Conservation (phyloP, 2,888 invertebrate species). For the Scrobipalpa costella region DNA sequence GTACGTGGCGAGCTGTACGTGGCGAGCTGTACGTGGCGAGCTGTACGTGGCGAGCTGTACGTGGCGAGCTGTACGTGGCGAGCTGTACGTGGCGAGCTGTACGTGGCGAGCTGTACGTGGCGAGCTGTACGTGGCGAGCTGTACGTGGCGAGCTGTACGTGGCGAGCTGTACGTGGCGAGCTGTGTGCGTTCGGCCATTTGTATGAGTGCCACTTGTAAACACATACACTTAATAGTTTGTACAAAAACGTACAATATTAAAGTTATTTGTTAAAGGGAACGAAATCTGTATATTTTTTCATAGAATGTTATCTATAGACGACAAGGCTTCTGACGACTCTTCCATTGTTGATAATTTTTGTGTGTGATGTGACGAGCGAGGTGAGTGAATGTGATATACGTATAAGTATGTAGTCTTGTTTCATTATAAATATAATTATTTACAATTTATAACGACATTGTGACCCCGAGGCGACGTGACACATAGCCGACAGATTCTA, state of each 20-base stretch:
- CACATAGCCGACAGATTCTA: no score
- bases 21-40: no score
- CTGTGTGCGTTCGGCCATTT: background rate
- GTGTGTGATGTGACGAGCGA: slow-evolving; percentile 48
- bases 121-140: no score
- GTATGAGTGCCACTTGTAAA: background rate
- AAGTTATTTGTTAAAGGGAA: slow-evolving; percentile 28
- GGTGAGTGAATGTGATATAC: slow-evolving; percentile 52
- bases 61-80: no score
- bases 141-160: no score
- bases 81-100: no score
- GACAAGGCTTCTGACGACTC: slow-evolving; percentile 68
- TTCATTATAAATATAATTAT: slow-evolving; percentile 45
- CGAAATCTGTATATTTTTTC: slow-evolving; percentile 48
- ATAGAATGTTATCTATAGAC: slow-evolving; percentile 49
- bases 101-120: no score
- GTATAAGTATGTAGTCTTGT: slow-evolving; percentile 40
- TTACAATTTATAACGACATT: slow-evolving; percentile 47
- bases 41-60: no score
- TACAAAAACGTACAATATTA: background rate
- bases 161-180: no score
- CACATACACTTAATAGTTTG: background rate
- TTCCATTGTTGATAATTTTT: slow-evolving; percentile 69
- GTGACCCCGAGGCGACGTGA: slow-evolving; percentile 36
- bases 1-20: no score